Conservation (phyloP, 2,888 invertebrate species). For the Drosophila robusta region DNA sequence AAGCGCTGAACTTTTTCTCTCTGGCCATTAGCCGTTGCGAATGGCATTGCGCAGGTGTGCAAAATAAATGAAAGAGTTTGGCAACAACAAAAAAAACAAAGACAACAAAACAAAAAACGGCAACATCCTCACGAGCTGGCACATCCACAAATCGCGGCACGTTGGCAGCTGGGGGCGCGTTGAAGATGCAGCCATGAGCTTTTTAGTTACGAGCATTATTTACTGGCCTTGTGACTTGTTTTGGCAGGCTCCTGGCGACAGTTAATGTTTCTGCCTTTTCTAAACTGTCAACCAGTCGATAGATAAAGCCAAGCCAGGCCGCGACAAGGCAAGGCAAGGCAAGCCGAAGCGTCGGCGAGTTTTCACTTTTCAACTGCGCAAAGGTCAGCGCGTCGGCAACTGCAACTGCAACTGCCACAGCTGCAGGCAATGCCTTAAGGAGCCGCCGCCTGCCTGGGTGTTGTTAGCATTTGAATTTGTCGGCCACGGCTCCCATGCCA, state of each 20-base stretch:
- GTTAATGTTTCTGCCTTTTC: constrained; percentile 63
- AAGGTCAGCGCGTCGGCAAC: constrained; percentile 61
- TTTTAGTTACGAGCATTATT: constrained; percentile 29
- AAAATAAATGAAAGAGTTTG: constrained; percentile 77
- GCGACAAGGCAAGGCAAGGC: constrained; percentile 10
- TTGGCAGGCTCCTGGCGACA: constrained; percentile 34
- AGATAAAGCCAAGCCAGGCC: constrained; percentile 42
- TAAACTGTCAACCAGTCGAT: constrained; percentile 73
- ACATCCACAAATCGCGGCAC: constrained; percentile 55
- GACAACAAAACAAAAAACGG: constrained; percentile 5
- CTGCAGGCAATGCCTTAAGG: constrained; percentile 48
- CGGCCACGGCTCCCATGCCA: constrained; percentile 34
- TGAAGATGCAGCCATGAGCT: constrained; percentile 36
- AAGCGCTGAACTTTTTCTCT: constrained; percentile 53
- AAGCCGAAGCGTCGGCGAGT: constrained; percentile 45
- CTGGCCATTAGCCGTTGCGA: constrained; percentile 29
- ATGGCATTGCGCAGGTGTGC: constrained; percentile 73
- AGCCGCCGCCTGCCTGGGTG: constrained; percentile 32
- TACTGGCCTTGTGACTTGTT: constrained; percentile 51
- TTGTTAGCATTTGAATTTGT: constrained; percentile 65
- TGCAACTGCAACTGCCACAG: constrained; percentile 26
- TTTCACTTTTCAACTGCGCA: constrained; percentile 73
- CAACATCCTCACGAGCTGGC: constrained; percentile 41
- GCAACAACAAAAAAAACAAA: not conserved
- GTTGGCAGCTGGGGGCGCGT: constrained; percentile 44